A percentile compares a stretch with the other conserved stretches of the same genome.
Evolutionary conservation across 2,113 vertebrate genomes (phyloP).

Genomic region (Pollimyrus isidori): DNA sequence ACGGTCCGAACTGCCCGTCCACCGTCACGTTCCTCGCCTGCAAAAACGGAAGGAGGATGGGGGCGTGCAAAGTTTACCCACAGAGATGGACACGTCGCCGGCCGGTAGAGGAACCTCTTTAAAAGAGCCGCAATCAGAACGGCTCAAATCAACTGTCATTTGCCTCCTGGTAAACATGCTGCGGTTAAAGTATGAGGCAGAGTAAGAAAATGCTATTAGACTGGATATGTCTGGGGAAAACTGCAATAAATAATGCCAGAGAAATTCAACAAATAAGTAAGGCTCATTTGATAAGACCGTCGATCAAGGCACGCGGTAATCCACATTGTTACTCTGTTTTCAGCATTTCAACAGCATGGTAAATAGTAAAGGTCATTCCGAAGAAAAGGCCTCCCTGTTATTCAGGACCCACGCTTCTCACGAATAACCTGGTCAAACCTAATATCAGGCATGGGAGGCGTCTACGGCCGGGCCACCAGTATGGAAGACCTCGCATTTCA

Average conservation of each 20-base stretch:
- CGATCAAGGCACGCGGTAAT: background rate
- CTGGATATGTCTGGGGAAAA: background rate
- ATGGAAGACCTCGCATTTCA: background rate
- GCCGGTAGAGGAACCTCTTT: background rate
- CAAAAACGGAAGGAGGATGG: background rate
- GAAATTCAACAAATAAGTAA: background rate
- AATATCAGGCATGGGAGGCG: background rate
- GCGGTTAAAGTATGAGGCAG: background rate
- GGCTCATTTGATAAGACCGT: background rate
- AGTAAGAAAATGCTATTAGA: background rate
- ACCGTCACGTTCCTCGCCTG: constrained; percentile 86
- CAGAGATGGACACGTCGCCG: background rate
- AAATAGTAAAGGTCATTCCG: background rate
- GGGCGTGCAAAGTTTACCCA: background rate
- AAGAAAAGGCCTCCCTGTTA: background rate
- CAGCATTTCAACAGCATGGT: background rate
- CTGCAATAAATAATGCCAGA: background rate
- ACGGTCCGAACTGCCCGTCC: constrained; percentile 75
- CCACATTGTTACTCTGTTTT: background rate
- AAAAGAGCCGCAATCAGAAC: background rate
- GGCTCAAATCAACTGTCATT: background rate
- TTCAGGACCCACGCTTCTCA: background rate
- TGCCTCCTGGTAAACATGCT: background rate
- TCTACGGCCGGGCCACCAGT: background rate
- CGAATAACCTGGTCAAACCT: background rate